These are phyloP conservation scores for Holcopasites calliopsidis DNA, from an alignment of 1,140 invertebrate species.

Conservation along the genomic window DNA sequence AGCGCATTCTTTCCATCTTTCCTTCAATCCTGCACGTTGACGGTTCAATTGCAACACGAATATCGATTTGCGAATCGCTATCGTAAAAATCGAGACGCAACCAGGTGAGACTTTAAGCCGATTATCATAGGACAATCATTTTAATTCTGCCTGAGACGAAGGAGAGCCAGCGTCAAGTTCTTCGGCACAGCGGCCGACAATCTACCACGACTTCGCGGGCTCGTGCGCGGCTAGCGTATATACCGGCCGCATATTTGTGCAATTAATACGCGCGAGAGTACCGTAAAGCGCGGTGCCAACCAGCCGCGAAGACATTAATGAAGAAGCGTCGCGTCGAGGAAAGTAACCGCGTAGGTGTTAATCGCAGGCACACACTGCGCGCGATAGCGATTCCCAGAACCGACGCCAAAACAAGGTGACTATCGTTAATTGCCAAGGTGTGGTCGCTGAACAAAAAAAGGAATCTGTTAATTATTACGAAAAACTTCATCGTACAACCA, in stretches of 20 bases:
- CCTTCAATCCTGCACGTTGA: background rate
- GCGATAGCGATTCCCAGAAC: conserved; percentile 23
- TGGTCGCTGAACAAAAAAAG: background rate
- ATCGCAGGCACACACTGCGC: conserved; percentile 29
- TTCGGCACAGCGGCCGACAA: background rate
- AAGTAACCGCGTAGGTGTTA: conserved; percentile 43
- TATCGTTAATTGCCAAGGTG: background rate
- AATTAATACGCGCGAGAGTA: conserved; percentile 53
- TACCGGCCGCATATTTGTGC: conserved; percentile 42
- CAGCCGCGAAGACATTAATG: conserved; percentile 19
- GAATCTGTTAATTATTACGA: background rate
- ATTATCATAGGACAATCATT: conserved; percentile 13
- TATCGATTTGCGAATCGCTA: no score
- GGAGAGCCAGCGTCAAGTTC: conserved; percentile 4
- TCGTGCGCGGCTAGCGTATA: background rate
- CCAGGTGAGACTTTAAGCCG: background rate
- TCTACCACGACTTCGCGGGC: conserved; percentile 3
- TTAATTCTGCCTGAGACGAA: conserved; percentile 12
- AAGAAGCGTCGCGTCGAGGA: conserved; percentile 21
- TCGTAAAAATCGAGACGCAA: background rate
- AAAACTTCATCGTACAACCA: background rate
- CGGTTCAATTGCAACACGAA: background rate
- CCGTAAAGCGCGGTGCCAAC: conserved; percentile 37
- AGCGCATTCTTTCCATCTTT: no score
- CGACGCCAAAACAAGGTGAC: conserved; percentile 6